Base-by-base conservation (phyloP, 2,888 invertebrate species). In the Eupithecia centaureata region DNA sequence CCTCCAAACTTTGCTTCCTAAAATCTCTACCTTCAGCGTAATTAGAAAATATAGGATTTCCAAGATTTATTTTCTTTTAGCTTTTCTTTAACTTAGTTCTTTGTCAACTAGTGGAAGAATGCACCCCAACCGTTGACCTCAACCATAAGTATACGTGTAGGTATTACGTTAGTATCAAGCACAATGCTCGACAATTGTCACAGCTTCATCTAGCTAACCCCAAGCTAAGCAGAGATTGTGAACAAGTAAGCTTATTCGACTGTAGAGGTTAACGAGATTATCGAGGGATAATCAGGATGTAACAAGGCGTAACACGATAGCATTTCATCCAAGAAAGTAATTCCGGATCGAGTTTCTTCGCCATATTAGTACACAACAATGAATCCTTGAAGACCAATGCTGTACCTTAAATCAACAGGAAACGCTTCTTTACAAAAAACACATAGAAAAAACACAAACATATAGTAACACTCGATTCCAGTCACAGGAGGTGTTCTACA, bases 301-400 rank as follows among this genome's bases (percentile, higher is more conserved):
- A 63, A 68, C 68, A 54, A 62, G 62, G n/a, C 38, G 61, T 66
- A 75, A 72, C 67, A 22, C 60, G 67, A 76, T 72, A 78, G 71
- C 68, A 72, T 75, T 80, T 79, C 73, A 77, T 78, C 81, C 77
- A 76, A 73, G 76, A 76, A 79, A 78, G 72, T 80, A 78, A 82
- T 83, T 73, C 76, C 71, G 73, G 72, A 77, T 80, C 76, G 70
- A 62, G 73, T 82, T 83, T 76, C 77, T 74, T 75, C 70, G 74
- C 72, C 54, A 61, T 47, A 63, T 71, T 38, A 52, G 65, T 61
- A 38, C n/a, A 65, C 63, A 38, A 63, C 54, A 15, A 28, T 12
- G 54, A 18, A 22, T n/a, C 57, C 61, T 61, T 33, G 10, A 61
- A 42, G 38, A 54, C 7, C 38, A 52, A 22, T 68, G 51, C 51